Conservation (phyloP, 2,113 vertebrate genomes). For the Pardalotus punctatus region DNA sequence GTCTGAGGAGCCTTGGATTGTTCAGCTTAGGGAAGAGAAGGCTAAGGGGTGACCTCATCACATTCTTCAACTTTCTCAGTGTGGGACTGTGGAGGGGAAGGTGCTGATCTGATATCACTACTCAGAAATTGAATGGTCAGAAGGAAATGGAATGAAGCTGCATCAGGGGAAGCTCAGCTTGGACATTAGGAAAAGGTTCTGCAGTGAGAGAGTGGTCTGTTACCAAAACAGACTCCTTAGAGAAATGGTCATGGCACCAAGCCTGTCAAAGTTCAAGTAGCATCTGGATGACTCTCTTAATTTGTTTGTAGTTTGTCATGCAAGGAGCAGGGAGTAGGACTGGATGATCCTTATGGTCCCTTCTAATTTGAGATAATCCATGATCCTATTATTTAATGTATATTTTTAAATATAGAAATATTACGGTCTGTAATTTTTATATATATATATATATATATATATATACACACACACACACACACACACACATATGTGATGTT, state of each 20-base stretch:
- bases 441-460: too few species aligned
- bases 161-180: neutral
- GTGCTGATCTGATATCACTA: neutral
- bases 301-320: neutral
- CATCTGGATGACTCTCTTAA: neutral
- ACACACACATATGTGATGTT: neutral
- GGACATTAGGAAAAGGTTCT: neutral
- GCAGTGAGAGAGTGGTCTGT: neutral
- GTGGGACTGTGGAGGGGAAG: neutral
- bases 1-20: neutral
- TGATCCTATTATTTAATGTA: neutral
- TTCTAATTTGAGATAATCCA: neutral
- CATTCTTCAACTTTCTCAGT: neutral
- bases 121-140: neutral
- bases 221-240: neutral
- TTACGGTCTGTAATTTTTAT: neutral
- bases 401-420: neutral
- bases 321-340: neutral
- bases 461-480: too few species aligned
- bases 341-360: neutral
- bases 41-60: rapidly evolving
- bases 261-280: neutral
- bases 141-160: neutral
- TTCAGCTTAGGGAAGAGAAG: neutral
- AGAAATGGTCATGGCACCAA: neutral